Percentiles rank a stretch among this genome's conserved stretches.
These are phyloP conservation scores for Mustelus asterias DNA, from an alignment of 2,113 vertebrate species.

Conservation along the genomic window DNA sequence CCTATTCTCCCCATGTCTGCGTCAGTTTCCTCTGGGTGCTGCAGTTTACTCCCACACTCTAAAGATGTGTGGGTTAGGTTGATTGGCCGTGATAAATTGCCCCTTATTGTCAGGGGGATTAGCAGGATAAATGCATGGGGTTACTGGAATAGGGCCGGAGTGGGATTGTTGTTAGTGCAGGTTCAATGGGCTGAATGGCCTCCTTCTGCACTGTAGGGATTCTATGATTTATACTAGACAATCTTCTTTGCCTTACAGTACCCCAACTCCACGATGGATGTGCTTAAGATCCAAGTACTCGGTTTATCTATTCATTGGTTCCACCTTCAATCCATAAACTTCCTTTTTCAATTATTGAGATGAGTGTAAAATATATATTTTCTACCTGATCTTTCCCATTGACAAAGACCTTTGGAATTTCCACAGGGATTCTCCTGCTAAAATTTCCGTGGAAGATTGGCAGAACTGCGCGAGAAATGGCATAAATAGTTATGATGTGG, in stretches of 20 bases:
- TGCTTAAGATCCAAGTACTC: not conserved
- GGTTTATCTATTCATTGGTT: not conserved
- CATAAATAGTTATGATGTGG: not conserved
- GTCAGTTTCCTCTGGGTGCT: too few species aligned
- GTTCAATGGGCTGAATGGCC: too few species aligned
- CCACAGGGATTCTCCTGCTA: not conserved
- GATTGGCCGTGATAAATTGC: too few species aligned
- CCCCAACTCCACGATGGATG: not conserved
- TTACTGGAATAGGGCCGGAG: too few species aligned
- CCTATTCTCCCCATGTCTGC: too few species aligned
- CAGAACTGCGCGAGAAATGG: not conserved
- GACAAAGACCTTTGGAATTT: not conserved
- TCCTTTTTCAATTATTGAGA: not conserved
- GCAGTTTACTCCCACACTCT: too few species aligned
- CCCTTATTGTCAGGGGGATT: too few species aligned
- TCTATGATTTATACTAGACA: not conserved
- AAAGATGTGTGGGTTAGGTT: too few species aligned
- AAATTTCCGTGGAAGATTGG: not conserved
- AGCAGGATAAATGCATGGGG: too few species aligned
- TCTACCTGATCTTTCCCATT: not conserved
- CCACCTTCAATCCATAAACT: not conserved
- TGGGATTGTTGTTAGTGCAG: too few species aligned
- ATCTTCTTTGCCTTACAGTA: not conserved
- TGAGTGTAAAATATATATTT: not conserved
- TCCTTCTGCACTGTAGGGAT: too few species aligned